A percentile compares a stretch with the other conserved stretches of the same genome.
Evolutionary conservation across 1,140 invertebrate species (phyloP).

Genomic region (Calephelis nemesis): DNA sequence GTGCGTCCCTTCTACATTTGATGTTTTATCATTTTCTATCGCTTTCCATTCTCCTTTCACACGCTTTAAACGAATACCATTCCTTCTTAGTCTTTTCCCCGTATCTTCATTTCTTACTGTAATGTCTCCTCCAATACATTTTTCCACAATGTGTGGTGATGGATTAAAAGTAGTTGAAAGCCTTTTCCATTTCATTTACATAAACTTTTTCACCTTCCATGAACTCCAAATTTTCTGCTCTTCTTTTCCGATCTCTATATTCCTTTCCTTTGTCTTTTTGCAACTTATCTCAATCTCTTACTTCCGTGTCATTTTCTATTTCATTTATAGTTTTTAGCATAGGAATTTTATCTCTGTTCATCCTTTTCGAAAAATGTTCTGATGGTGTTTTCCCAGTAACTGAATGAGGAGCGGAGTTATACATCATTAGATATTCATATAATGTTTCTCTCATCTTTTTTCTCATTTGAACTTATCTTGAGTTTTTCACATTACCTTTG

Average conservation of each 20-base stretch:
- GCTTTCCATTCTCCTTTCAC: constrained; percentile 25
- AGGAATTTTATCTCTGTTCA: constrained; percentile 39
- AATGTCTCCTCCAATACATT: constrained; percentile 11
- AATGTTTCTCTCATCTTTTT: constrained; percentile 4
- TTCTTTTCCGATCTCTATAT: constrained; percentile 27
- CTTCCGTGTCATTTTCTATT: constrained; percentile 26
- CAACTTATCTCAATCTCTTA: constrained; percentile 36
- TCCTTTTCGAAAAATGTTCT: constrained; percentile 49
- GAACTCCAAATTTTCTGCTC: constrained; percentile 20
- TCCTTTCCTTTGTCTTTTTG: constrained; percentile 24
- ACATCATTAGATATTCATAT: constrained; percentile 41
- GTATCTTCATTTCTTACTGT: constrained; percentile 35
- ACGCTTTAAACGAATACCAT: constrained; percentile 27
- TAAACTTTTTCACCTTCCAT: constrained; percentile 31
- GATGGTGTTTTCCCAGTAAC: constrained; percentile 52
- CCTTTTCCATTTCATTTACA: constrained; percentile 26
- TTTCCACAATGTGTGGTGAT: constrained; percentile 25
- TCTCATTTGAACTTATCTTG: constrained; percentile 16
- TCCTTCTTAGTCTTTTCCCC: constrained; percentile 26
- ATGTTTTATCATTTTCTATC: constrained; percentile 7
- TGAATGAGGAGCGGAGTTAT: constrained; percentile 48
- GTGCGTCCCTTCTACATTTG: too few species aligned
- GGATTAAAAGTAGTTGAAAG: constrained; percentile 26
- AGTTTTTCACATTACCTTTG: constrained; percentile 30
- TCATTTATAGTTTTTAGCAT: constrained; percentile 21